Conservation (phyloP, 2,797 vertebrate species). For the Pterois miles region DNA sequence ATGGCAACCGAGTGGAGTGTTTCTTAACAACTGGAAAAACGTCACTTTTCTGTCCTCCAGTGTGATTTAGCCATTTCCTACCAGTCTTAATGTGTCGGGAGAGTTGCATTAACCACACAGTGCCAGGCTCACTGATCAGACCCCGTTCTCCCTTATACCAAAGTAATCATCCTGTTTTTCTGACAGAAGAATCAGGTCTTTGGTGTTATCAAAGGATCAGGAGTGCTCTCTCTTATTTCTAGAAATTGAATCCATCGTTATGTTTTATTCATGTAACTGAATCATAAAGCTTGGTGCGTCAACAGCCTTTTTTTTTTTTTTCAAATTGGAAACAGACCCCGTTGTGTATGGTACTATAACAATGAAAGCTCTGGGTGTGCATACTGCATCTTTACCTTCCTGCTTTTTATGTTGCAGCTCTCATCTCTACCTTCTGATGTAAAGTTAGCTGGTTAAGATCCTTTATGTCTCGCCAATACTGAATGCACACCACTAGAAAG, state of each 20-base stretch:
- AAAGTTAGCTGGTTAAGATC: background rate
- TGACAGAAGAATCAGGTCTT: slow-evolving; percentile 19
- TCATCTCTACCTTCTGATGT: background rate
- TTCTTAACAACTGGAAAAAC: slow-evolving; percentile 1
- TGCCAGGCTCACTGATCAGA: slow-evolving; percentile 42
- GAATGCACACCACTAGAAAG: slow-evolving; percentile 54
- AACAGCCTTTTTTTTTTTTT: background rate
- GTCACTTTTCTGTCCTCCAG: slow-evolving; percentile 5
- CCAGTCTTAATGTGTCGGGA: slow-evolving; percentile 7
- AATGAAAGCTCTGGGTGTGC: background rate
- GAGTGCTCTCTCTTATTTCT: background rate
- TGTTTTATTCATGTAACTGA: slow-evolving; percentile 1
- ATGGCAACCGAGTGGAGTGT: slow-evolving; percentile 8
- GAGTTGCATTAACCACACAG: slow-evolving; percentile 22
- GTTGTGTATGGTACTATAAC: background rate
- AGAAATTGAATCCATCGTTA: background rate
- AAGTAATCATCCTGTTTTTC: slow-evolving; percentile 44
- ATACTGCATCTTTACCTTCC: background rate
- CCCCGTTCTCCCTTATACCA: slow-evolving; percentile 29
- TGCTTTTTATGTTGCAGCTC: background rate
- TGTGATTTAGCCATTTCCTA: slow-evolving; percentile 5
- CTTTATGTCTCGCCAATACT: slow-evolving; percentile 18
- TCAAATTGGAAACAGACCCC: background rate
- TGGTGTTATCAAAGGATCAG: slow-evolving; percentile 30
- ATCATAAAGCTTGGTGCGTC: background rate